Conservation (phyloP, 1,140 invertebrate genomes). For the Scaptomyza graminum region DNA sequence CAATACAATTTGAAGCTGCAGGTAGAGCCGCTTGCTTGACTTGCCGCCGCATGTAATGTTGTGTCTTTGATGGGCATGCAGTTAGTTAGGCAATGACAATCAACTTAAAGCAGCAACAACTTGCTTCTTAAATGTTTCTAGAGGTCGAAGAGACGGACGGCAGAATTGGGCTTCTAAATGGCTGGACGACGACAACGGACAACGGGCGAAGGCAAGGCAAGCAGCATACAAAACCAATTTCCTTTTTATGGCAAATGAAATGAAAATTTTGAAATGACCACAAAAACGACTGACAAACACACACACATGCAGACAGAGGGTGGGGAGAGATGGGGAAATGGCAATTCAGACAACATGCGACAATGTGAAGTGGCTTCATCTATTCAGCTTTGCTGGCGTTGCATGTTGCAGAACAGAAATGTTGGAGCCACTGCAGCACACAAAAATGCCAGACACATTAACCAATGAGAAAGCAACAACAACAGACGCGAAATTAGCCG, state of each 20-base stretch:
- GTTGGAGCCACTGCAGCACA: constrained; percentile 9
- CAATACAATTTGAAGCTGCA: constrained; percentile 32
- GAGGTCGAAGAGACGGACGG: background rate
- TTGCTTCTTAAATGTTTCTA: constrained; percentile 1
- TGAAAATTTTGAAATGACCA: constrained; percentile 79
- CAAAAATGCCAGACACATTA: constrained; percentile 54
- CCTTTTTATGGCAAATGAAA: constrained; percentile 81
- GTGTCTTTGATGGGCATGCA: constrained; percentile 25
- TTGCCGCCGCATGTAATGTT: constrained; percentile 17
- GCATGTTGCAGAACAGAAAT: constrained; percentile 30
- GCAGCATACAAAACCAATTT: constrained; percentile 79
- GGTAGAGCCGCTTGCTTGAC: constrained; percentile 36
- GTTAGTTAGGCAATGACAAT: constrained; percentile 51
- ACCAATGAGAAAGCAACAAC: constrained; percentile 20
- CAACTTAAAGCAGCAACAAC: constrained; percentile 20
- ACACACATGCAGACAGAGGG: constrained; percentile 7
- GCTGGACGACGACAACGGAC: constrained; percentile 17
- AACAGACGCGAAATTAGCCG: constrained; percentile 65
- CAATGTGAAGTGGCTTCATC: constrained; percentile 44
- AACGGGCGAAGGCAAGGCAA: too few species aligned
- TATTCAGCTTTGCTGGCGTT: constrained; percentile 1
- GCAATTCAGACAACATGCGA: constrained; percentile 62
- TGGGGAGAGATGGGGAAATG: constrained; percentile 34
- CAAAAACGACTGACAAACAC: constrained; percentile 63
- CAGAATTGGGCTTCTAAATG: constrained; percentile 8